Evolutionary conservation across 2,888 invertebrate genomes (phyloP), one percentile per base, ranked within the genome.

Genomic region (Apodemia duryi): DNA sequence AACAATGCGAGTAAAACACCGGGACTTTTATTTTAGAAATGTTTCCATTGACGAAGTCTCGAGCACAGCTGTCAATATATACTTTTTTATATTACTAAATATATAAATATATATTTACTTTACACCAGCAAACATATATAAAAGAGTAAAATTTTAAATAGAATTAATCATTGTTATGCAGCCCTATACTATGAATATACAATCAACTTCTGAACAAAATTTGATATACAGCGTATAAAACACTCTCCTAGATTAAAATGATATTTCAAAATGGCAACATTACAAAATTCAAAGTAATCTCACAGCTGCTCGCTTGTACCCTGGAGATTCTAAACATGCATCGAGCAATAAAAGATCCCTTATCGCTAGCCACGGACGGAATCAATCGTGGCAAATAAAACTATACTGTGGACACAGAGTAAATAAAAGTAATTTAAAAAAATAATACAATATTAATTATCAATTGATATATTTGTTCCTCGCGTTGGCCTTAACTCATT

Each of bases 311-410:
- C n/a, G 57, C 32, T 32, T 13, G 6, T 60, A 69, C 69, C 70
- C 72, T 65, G 68, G 70, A 67, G 73, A 72, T 75, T 75, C 76
- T 74, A 77, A 63, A 72, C 70, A 68, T 71, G 71, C 70, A 71
- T 69, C 73, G 71, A 72, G 72, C 73, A 82, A 83, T 82, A 82
- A 80, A 78, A 79, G 79, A 83, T 83, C 79, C 76, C 75, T 75
- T 80, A 82, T 82, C 82, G 62, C 29, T 63, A 3, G 49, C 65
- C 69, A 57, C 68, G 71, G 69, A 57, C 57, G 57, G 13, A 57
- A 57, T 57, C 63, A 63, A 65, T 43, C 29, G 43, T 64, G 21
- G 29, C n/a, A 43, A 60, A 60, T 32, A 60, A 64, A 54, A 57
- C 43, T 41, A 63, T 13, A 21, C 51, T 28, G 11, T 13, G 7